These are phyloP conservation scores for Clistopyga incitator DNA, from an alignment of 2,888 invertebrate genomes.

Conservation along the genomic window DNA sequence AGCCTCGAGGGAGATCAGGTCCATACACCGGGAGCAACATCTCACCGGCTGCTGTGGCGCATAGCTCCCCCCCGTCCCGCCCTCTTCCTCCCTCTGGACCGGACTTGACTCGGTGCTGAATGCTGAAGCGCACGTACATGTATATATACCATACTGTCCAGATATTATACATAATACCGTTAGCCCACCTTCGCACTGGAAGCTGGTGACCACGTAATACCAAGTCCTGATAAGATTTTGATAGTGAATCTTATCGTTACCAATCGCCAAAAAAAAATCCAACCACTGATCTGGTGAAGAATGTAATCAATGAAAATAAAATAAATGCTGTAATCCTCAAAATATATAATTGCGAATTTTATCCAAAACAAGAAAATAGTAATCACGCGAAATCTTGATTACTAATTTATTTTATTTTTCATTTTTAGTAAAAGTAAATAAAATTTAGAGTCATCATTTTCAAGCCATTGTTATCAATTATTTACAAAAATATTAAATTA, in stretches of 20 bases:
- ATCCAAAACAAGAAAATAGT: too few species aligned
- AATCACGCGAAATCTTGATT: too few species aligned
- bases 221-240: constrained; percentile 51
- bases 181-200: constrained; percentile 56
- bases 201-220: constrained; percentile 59
- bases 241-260: constrained; percentile 35
- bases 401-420: too few species aligned
- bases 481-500: too few species aligned
- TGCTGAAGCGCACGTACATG: constrained; percentile 50
- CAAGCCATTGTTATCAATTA: too few species aligned
- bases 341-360: too few species aligned
- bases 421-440: too few species aligned
- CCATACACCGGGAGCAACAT: constrained; percentile 77
- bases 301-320: not conserved
- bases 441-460: too few species aligned
- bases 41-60: constrained; percentile 75
- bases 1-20: constrained; percentile 76
- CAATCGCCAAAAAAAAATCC: constrained; percentile 4
- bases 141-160: constrained; percentile 31
- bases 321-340: not conserved
- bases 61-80: constrained; percentile 66
- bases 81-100: constrained; percentile 74
- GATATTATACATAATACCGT: constrained; percentile 58
- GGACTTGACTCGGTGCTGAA: constrained; percentile 75
- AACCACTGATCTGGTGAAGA: not conserved